Evolutionary conservation across 64 coral and sea anemone species (phyloP).

Genomic region (Dendrophyllia cribrosa): DNA sequence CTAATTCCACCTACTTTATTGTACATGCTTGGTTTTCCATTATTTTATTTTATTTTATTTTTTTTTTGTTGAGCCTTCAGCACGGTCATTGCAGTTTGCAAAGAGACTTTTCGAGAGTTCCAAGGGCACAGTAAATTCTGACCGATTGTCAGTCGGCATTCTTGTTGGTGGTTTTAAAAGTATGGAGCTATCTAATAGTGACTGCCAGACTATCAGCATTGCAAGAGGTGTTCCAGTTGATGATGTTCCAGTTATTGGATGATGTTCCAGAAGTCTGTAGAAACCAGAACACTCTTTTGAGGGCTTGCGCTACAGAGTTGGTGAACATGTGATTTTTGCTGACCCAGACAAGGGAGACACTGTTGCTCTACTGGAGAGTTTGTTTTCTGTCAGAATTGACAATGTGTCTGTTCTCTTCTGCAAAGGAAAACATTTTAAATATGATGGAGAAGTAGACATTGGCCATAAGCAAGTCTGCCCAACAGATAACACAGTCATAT

Average conservation of each 20-base stretch:
- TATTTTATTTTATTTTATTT: too few relatives aligned
- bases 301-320: constrained; percentile 64
- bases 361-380: constrained; percentile 27
- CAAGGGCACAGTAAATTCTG: constrained; percentile 31
- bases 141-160: constrained; percentile 41
- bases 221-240: constrained; percentile 7
- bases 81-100: constrained; percentile 48
- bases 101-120: constrained; percentile 51
- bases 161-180: constrained; percentile 59
- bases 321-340: constrained; percentile 56
- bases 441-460: constrained; percentile 30
- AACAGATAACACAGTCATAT: constrained; percentile 52
- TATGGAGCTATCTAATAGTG: constrained; percentile 44
- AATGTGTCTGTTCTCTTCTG: constrained; percentile 41
- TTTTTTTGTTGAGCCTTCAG: constrained; percentile 45
- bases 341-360: constrained; percentile 46
- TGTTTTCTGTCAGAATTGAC: constrained; percentile 45
- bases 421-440: constrained; percentile 38
- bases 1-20: too few relatives aligned
- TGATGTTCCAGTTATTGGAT: constrained; percentile 47
- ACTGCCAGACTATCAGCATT: constrained; percentile 36
- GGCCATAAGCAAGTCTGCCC: constrained; percentile 43
- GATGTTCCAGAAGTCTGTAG: constrained; percentile 55
- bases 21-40: too few relatives aligned
- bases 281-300: constrained; percentile 67